A percentile compares a stretch with the other conserved stretches of the same genome.
phyloP scores from a whole-genome alignment of 2,113 vertebrate species.

The Poeciliopsis turrubarensis region DNA sequence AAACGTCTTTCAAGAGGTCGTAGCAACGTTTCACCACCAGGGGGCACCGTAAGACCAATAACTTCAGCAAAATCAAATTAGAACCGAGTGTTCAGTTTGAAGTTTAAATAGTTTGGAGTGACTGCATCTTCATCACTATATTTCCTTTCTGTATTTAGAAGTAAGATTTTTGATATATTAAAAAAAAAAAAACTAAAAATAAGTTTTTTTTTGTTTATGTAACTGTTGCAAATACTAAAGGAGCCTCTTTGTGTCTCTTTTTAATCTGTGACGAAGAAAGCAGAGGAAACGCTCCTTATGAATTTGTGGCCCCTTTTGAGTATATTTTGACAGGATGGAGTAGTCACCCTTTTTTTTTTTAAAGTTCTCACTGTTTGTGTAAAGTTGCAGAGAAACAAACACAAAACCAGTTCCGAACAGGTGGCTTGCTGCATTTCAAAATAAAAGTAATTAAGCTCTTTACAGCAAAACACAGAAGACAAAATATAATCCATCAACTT shows the following conservation, averaged over 20 bases:
- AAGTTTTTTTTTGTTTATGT: background rate
- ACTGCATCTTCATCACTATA: background rate
- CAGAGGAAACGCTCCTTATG: background rate
- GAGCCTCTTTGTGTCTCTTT: background rate
- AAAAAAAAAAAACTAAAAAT: background rate
- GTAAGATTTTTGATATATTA: too few relatives aligned
- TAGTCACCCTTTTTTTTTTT: background rate
- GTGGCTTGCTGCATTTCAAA: conserved; percentile 1
- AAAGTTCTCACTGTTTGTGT: background rate
- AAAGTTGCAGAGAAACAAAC: background rate
- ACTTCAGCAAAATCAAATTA: background rate
- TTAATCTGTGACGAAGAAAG: background rate
- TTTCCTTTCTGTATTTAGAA: background rate
- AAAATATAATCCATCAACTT: too few relatives aligned
- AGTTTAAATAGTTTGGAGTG: background rate
- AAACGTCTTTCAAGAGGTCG: background rate
- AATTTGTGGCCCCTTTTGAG: background rate
- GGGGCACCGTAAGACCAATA: background rate
- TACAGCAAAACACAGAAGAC: too few relatives aligned
- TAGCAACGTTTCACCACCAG: background rate
- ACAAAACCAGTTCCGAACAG: background rate
- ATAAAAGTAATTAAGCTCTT: conserved; percentile 16
- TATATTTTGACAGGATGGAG: background rate
- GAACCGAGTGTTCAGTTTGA: background rate
- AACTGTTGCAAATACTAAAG: background rate